Percentiles rank a stretch among this genome's conserved stretches.
phyloP scores from a whole-genome alignment of 2,113 vertebrate species.

The Catharus bicknelli region DNA sequence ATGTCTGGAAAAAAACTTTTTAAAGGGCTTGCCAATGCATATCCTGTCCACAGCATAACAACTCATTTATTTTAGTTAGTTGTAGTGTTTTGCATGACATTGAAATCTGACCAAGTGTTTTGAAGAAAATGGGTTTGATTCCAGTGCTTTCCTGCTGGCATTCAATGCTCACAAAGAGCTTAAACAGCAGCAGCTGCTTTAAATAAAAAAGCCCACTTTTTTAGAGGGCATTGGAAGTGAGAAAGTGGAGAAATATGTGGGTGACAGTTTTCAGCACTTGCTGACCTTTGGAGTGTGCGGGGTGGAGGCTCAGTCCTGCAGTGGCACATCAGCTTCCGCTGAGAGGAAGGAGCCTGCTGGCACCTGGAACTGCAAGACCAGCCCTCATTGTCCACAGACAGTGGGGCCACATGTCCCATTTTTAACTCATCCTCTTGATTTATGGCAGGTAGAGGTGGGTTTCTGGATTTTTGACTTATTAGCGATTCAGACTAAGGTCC shows the following conservation, averaged over 20 bases:
- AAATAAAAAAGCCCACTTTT: neutral
- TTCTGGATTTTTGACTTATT: neutral
- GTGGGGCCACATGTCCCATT: fast-evolving
- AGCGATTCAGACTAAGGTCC: neutral
- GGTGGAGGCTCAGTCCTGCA: neutral
- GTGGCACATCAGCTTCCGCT: neutral
- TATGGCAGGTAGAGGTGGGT: neutral
- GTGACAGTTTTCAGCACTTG: neutral
- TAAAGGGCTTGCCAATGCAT: neutral
- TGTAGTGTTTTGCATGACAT: neutral
- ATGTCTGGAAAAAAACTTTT: neutral
- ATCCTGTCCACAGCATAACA: neutral
- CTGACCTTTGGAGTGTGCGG: neutral
- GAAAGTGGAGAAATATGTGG: neutral
- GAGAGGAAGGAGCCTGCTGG: neutral
- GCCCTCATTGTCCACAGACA: fast-evolving
- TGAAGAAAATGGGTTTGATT: neutral
- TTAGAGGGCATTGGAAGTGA: neutral
- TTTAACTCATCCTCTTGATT: neutral
- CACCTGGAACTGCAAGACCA: fast-evolving
- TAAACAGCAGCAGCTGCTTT: neutral
- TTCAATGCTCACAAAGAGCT: neutral
- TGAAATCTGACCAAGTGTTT: neutral
- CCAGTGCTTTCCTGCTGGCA: neutral
- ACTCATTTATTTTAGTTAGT: neutral